A percentile compares a stretch with the other conserved stretches of the same genome.
These are phyloP conservation scores for Chalcosyrphus nemorum DNA, from an alignment of 2,888 invertebrate genomes.

Conservation along the genomic window DNA sequence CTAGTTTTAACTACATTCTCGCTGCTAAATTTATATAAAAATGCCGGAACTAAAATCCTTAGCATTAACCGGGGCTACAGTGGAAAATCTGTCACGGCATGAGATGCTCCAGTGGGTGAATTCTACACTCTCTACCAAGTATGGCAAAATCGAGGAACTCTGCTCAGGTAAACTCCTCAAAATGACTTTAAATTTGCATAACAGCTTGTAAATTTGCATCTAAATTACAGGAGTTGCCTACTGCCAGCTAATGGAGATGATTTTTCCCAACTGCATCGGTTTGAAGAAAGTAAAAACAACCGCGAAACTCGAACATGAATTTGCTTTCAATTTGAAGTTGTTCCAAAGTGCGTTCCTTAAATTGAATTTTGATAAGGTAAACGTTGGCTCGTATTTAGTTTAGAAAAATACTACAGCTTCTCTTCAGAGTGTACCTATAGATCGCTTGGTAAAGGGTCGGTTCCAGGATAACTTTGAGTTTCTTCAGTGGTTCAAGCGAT, in stretches of 20 bases:
- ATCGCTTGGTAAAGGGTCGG: constrained; percentile 93
- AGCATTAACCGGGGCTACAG: constrained; percentile 15
- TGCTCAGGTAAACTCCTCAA: constrained; percentile 85
- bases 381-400: background rate
- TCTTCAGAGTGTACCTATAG: constrained; percentile 79
- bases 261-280: constrained; percentile 93
- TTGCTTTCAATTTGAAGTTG: constrained; percentile 98
- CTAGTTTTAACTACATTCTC: background rate
- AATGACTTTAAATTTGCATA: background rate
- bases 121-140: constrained; percentile 93
- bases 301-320: constrained; percentile 99
- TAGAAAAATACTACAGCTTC: background rate
- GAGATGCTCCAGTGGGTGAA: constrained; percentile 99
- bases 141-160: constrained; percentile 98
- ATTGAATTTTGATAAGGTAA: constrained; percentile 98
- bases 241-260: constrained; percentile 99
- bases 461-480: constrained; percentile 99
- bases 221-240: constrained; percentile 92
- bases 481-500: constrained; percentile 99
- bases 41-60: constrained; percentile 55
- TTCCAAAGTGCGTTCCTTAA: constrained; percentile 97
- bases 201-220: background rate
- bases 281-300: constrained; percentile 97
- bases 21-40: background rate
- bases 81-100: constrained; percentile 95